Base-by-base conservation (phyloP, 2,797 vertebrate genomes). In the Echeneis naucrates region DNA sequence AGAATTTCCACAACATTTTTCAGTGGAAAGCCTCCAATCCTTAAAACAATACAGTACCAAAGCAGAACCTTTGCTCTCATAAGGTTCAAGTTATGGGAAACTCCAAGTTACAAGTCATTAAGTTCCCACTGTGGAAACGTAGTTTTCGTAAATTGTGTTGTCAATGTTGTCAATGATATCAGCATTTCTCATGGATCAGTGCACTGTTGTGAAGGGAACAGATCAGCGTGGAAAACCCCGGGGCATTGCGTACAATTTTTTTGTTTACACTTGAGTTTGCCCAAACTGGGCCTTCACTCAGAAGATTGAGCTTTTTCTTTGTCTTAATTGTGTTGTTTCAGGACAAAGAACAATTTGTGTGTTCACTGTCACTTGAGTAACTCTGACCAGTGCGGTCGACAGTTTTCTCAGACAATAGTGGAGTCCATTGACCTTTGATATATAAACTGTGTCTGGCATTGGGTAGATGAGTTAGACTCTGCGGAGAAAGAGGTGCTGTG, bases 361-460 rank as follows among this genome's bases (percentile, higher is more conserved):
- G 67, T 81, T 75, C 65, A 59, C 69, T 72, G 60, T 74, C 56
- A 50, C 78, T 77, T 83, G 85, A 83, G 78, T 76, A 80, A 82
- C 40, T 8, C 54, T 53, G 26, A 74, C 62, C 45, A 50, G 32
- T 71, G 57, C 0, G 40, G 62, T 85, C 76, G 45, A 73, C 68
- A 76, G 38, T 63, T 73, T 82, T 47, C 30, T 37, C 11, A 78
- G 75, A 83, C 75, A 75, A 77, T 72, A 63, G 75, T 16, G 27
- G 70, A 76, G 66, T 54, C 80, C 26, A 53, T 35, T 72, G 50
- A 47, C 45, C 47, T 75, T 51, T 53, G 66, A 68, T 38, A 75
- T 65, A 45, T 67, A 80, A 80, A 78, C 68, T 61, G 48, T 57
- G 33, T 75, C 68, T 76, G 71, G 55, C 60, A 58, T 16, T 48